phyloP scores from a whole-genome alignment of 2,113 vertebrate genomes.

The Gobiocypris rarus region DNA sequence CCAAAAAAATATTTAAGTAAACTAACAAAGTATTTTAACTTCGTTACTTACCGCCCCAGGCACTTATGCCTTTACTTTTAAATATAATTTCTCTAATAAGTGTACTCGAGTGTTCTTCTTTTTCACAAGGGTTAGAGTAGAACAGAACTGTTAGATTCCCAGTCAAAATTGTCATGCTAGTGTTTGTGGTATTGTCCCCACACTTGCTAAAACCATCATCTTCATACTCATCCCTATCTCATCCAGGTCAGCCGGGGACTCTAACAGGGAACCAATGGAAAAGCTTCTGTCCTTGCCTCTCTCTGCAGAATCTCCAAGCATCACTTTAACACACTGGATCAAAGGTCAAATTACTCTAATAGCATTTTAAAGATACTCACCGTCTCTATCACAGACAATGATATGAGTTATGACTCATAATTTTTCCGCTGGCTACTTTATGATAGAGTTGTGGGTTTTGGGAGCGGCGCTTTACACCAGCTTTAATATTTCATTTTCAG shows the following conservation, averaged over 20 bases:
- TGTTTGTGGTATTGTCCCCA: too few species aligned
- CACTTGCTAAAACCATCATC: too few species aligned
- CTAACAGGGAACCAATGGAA: background rate
- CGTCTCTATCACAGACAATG: constrained; percentile 27
- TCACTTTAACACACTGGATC: constrained; percentile 25
- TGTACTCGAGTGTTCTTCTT: too few species aligned
- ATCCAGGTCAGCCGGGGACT: background rate
- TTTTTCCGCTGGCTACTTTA: constrained; percentile 12
- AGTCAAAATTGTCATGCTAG: too few species aligned
- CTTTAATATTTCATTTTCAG: constrained; percentile 14
- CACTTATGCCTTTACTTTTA: too few species aligned
- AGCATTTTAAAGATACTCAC: constrained; percentile 40
- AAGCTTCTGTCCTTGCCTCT: background rate
- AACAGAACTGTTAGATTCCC: too few species aligned
- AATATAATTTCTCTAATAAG: too few species aligned
- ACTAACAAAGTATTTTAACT: too few species aligned
- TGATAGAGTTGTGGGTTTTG: constrained; percentile 26
- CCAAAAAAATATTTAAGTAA: too few species aligned
- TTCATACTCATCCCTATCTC: background rate
- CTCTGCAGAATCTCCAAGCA: constrained; percentile 5
- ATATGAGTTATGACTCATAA: constrained; percentile 4
- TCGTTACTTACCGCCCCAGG: too few species aligned
- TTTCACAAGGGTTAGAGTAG: too few species aligned
- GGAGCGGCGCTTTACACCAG: background rate
- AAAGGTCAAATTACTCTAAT: constrained; percentile 54